phyloP scores from a whole-genome alignment of 2,888 invertebrate species.

The Lasioglossum vierecki region DNA sequence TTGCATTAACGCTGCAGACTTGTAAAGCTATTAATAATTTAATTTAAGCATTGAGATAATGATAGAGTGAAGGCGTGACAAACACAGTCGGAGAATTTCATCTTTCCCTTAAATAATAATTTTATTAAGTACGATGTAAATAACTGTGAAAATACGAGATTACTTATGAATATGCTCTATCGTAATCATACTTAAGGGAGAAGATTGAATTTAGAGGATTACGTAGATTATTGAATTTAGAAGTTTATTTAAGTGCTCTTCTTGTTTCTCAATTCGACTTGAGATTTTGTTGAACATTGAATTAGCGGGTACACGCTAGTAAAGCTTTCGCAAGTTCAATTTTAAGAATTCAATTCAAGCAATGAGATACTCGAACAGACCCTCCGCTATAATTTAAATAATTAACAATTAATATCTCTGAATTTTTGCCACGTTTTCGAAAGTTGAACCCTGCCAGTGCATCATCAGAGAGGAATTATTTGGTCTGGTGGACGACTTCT shows the following conservation, averaged over 20 bases:
- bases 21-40: neutral
- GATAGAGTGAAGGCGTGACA: neutral
- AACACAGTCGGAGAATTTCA: too few species aligned
- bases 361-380: neutral
- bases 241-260: neutral
- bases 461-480: neutral
- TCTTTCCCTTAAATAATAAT: neutral
- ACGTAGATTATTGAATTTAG: neutral
- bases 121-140: neutral
- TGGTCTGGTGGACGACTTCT: constrained; percentile 27
- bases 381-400: neutral
- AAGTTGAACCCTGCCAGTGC: neutral
- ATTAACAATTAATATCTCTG: too few species aligned
- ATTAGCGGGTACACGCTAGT: neutral
- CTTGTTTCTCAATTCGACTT: neutral
- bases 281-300: neutral
- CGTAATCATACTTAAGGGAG: neutral
- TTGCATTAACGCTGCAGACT: neutral
- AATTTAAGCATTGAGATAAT: neutral
- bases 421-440: constrained; percentile 4
- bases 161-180: neutral
- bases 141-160: neutral
- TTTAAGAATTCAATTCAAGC: neutral
- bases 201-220: neutral
- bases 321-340: too few species aligned